These are phyloP conservation scores for Macrosoma leucophasiata DNA, from an alignment of 2,888 invertebrate genomes.

Conservation along the genomic window DNA sequence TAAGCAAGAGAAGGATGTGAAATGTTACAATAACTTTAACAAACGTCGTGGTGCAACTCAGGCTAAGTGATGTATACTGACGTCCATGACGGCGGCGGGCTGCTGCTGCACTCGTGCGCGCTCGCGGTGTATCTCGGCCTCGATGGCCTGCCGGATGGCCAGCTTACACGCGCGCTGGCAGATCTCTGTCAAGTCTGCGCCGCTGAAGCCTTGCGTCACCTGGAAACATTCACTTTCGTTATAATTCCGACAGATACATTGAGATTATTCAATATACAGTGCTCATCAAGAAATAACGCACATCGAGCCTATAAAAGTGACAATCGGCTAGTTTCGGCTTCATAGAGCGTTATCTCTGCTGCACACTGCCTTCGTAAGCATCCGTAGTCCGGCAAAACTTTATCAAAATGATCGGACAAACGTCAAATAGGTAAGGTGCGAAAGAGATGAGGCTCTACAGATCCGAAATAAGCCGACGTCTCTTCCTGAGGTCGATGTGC, in stretches of 20 bases:
- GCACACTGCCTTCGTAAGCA: too few relatives aligned
- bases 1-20: too few relatives aligned
- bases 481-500: too few relatives aligned
- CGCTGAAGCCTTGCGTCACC: constrained; percentile 96
- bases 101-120: constrained; percentile 87
- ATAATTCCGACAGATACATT: background rate
- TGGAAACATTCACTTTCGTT: constrained; percentile 25
- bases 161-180: constrained; percentile 99
- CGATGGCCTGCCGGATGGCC: constrained; percentile 98
- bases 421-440: too few relatives aligned
- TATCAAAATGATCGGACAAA: constrained; percentile 20
- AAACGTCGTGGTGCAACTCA: too few relatives aligned
- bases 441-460: too few relatives aligned
- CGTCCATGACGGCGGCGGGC: constrained; percentile 86
- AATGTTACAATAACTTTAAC: too few relatives aligned
- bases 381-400: background rate
- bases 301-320: too few relatives aligned
- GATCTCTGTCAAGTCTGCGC: constrained; percentile 99
- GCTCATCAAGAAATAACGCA: too few relatives aligned
- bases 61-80: constrained; percentile 77
- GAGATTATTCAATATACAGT: background rate
- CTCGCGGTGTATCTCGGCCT: constrained; percentile 94
- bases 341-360: too few relatives aligned
- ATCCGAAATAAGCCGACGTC: too few relatives aligned
- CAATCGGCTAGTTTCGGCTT: too few relatives aligned